These are phyloP conservation scores for Rhagologus leucostigma DNA, from an alignment of 2,113 vertebrate species.

Conservation along the genomic window DNA sequence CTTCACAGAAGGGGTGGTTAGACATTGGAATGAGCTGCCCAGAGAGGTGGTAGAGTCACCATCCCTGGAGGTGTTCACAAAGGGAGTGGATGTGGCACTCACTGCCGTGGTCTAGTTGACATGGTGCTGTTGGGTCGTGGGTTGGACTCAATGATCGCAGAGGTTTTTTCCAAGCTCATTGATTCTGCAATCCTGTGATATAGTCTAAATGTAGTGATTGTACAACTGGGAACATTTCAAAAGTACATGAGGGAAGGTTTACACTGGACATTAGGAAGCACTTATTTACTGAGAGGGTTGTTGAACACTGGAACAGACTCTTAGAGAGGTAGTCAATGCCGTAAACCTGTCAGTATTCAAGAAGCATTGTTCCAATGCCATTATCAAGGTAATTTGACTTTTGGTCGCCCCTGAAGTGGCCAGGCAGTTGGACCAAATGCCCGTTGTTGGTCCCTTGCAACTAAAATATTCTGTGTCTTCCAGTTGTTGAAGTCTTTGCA, in stretches of 20 bases:
- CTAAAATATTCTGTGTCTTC: background rate
- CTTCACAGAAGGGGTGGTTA: background rate
- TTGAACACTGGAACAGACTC: background rate
- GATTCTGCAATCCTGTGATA: fast-evolving
- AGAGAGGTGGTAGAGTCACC: background rate
- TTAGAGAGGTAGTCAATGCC: background rate
- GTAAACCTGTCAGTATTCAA: background rate
- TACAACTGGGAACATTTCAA: background rate
- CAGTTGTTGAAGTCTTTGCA: fast-evolving
- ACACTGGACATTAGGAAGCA: no score
- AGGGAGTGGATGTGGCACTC: no score
- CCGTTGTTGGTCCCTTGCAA: background rate
- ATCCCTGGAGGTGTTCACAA: no score
- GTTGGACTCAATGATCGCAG: background rate
- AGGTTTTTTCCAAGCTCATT: background rate
- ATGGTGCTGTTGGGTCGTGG: fast-evolving
- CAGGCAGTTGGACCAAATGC: background rate
- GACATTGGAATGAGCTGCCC: no score
- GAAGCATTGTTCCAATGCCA: background rate
- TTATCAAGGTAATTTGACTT: fast-evolving
- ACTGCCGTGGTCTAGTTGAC: background rate
- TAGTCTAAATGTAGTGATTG: background rate
- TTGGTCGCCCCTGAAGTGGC: background rate
- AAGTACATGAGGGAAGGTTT: background rate
- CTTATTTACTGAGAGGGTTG: background rate